These are phyloP conservation scores for Drosophila buzzatii DNA, from an alignment of 2,888 invertebrate species.

Conservation along the genomic window DNA sequence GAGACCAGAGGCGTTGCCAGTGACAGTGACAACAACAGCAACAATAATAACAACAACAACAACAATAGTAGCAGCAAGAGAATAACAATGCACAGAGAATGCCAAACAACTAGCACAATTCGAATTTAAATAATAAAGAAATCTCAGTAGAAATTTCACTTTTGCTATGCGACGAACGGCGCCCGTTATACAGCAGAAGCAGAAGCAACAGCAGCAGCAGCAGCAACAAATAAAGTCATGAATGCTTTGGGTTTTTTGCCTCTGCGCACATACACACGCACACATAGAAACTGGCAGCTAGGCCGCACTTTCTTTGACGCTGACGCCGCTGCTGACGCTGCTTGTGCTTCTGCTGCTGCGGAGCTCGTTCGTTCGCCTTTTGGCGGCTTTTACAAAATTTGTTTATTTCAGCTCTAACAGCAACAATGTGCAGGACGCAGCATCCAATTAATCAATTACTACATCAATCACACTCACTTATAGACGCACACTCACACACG, in stretches of 20 bases:
- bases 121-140: constrained; percentile 65
- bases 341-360: constrained; percentile 22
- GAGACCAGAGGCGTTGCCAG: constrained; percentile 51
- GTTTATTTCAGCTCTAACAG: constrained; percentile 40
- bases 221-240: constrained; percentile 40
- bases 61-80: constrained; percentile 14
- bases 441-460: constrained; percentile 50
- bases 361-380: constrained; percentile 53
- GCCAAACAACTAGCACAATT: constrained; percentile 34
- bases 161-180: constrained; percentile 60
- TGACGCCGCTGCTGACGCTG: constrained; percentile 26
- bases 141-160: constrained; percentile 67
- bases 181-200: constrained; percentile 38
- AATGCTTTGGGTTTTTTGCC: constrained; percentile 44
- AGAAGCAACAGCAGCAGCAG: constrained; percentile 15
- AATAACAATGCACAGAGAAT: constrained; percentile 47
- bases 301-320: constrained; percentile 67
- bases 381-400: constrained; percentile 65
- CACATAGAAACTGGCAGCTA: constrained; percentile 21
- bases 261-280: constrained; percentile 31
- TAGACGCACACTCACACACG: neutral
- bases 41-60: constrained; percentile 9
- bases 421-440: constrained; percentile 27
- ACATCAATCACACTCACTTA: constrained; percentile 12
- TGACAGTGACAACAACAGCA: constrained; percentile 20